Base-by-base conservation (phyloP, 2,797 vertebrate genomes). In the Oreochromis mossambicus region DNA sequence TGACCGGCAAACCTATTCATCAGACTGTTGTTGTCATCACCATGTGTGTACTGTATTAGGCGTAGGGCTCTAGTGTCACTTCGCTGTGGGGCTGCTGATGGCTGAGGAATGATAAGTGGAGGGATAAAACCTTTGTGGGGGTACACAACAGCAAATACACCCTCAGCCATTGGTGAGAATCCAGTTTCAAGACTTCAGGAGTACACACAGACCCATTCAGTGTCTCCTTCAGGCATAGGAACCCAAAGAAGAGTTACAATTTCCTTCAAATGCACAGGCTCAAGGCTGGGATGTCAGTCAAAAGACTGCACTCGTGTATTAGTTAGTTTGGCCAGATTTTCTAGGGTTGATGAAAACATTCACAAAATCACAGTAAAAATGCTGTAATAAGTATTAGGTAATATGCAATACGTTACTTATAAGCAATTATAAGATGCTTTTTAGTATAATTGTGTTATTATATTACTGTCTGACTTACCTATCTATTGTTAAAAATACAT, bases 81-180 rank as follows among this genome's bases (percentile, higher is more conserved):
- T 51, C 89, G 48, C 89, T 76, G 88, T 82, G 90, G 88, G 88
- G 87, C 87, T 84, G 88, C 91, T 93, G 91, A 93, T 89, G 92
- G 92, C 89, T 86, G 9, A 85, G 91, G 93, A 94, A 94, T 94
- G 95, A 94, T 95, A 93, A 94, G 92, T 94, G 91, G 91, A 75
- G 76, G 89, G 91, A 87, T 90, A 88, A 75, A 90, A 91, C 84
- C 87, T 87, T 89, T 86, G 90, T 85, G 87, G 89, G 91, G 90
- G 88, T 83, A 81, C 78, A 55, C 26, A 7, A 80, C 38, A 3
- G 61, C 56, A 36, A 80, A 87, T 21, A 32, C 81, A 87, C 86
- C 89, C 86, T 36, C 8, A 11, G 81, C 86, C 90, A 86, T 83
- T 63, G 81, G 88, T 43, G n/a, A 85, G 91, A 90, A 86, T 94